Base-by-base conservation (phyloP, 2,888 invertebrate species). In the Bombylius major region DNA sequence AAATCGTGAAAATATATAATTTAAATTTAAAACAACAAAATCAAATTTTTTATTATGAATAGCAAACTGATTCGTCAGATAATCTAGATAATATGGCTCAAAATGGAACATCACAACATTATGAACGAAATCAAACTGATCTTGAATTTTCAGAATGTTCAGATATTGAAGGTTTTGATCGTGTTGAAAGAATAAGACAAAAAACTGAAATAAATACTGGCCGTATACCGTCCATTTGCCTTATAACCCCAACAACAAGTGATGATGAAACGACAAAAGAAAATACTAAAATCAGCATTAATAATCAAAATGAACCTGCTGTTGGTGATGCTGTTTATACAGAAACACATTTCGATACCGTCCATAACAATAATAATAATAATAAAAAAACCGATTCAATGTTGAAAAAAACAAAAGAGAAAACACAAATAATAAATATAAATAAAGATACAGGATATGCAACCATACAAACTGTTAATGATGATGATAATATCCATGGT, bases 201-300 rank as follows among this genome's bases (percentile, higher is more conserved):
- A 93, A 92, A 75, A 93, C 92, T 0, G 86, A 87, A 3, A 88
- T 93, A 48, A 89, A 87, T 66, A 87, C 88, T 53, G 88, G 88
- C 63, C 80, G 92, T 63, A 93, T 93, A 67, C 93, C 93, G 2
- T 91, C 92, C 6, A 88, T 93, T 86, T 93, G 92, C 72, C 89
- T 90, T 4, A 90, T 92, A 52, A 92, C 92, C 14, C 91, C 92
- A 5, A 84, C 86, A 0, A 86, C 87, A 59, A 91, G 90, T 60
- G 92, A 92, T 64, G 92, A 92, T 66, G 92, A 92, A 70, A 83
- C 67, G 51, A 56, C 63, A 1, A 63, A 61, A 45, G 55, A 75
- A 76, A 58, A 63, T 55, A 61, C 32, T 58, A 62, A 52, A 58
- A 61, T 70, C 56, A 61, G 70, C 56, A 58, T 56, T 62, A 59